Base-by-base conservation (phyloP, 2,888 invertebrate species). In the Xanthorhoe designata region DNA sequence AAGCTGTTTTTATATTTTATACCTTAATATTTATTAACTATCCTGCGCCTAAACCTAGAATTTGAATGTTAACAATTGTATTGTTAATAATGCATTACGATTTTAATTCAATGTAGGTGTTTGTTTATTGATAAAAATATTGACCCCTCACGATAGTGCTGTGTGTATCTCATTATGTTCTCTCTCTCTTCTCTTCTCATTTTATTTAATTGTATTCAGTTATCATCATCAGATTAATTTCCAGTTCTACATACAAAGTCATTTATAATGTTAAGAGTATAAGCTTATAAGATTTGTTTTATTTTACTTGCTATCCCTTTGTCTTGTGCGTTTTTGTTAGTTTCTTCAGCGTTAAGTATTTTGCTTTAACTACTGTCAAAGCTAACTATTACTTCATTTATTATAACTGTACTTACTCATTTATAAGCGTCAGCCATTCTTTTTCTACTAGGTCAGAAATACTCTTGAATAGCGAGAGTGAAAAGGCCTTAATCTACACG, bases 51-150 rank as follows among this genome's bases (percentile, higher is more conserved):
- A 38, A 52, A 45, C 42, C 45, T 29, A 49, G 6, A 15, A 6
- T 29, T 47, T 19, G 17, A n/a, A n/a, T n/a, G n/a, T n/a, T n/a
- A n/a, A n/a, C n/a, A n/a, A n/a, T n/a, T n/a, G n/a, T n/a, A n/a
- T n/a, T n/a, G n/a, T n/a, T n/a, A n/a, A n/a, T n/a, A n/a, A n/a
- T n/a, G n/a, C n/a, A n/a, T n/a, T n/a, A n/a, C 78, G 57, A 78
- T 82, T 82, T 78, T 74, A 79, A 82, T 82, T 83, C 79, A 83
- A 81, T 82, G 73, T 56, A 52, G 71, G 66, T 24, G 24, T 24
- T 58, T 61, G 68, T 78, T 75, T 75, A 72, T 75, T 76, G 58
- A n/a, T 61, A 53, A 62, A 57, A 68, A 68, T 76, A 73, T 77
- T 79, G 78, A 75, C 24, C 24, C 78, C 75, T 52, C 38, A 51